Evolutionary conservation across 1,140 invertebrate species (phyloP), one percentile per base, ranked within the genome.

Genomic region (Megalonaias nervosa): DNA sequence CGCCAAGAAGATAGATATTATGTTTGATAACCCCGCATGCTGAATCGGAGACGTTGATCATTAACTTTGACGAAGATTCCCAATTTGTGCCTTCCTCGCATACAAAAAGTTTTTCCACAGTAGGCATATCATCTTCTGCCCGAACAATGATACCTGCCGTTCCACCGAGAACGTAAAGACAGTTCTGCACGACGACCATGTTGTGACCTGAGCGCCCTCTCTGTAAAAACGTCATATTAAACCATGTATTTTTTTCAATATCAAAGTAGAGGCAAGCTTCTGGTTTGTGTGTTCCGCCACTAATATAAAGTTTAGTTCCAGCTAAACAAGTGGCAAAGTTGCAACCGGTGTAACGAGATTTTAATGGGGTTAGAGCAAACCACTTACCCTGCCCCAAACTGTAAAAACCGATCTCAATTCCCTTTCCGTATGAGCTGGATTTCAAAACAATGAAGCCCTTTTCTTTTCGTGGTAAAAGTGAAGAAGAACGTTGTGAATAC

Each of bases 101-200:
- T 9, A 67, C 38, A 56, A 73, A 64, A 61, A 68, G 69, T 56
- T 78, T 78, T 64, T 78, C 76, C 55, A 78, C 69, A 55, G 56
- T 59, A n/a, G 17, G 57, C 1, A 74, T 23, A 56, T 67, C 71
- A 58, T 31, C 69, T 48, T 67, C 69, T 19, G 15, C 66, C 2
- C 65, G 17, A 23, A 56, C 38, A 57, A 59, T 48, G 31, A 21
- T 55, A 13, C 61, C 57, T 38, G 55, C 64, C 5, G 67, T 61
- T n/a, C 76, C 76, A 67, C 76, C 76, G 6, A 78, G 67, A 1
- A 78, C 76, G 68, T 73, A 78, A 5, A 78, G 59, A 69, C 23
- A 59, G n/a, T 55, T 55, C 38, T 78, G 55, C 23, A 78, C 71
- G 64, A 26, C 26, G 17, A 65, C 76, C 11, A 71, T 58, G 23